Percentiles rank a stretch among this genome's conserved stretches.
Evolutionary conservation across 1,140 invertebrate species (phyloP).

Genomic region (Apocrypta bakeri): DNA sequence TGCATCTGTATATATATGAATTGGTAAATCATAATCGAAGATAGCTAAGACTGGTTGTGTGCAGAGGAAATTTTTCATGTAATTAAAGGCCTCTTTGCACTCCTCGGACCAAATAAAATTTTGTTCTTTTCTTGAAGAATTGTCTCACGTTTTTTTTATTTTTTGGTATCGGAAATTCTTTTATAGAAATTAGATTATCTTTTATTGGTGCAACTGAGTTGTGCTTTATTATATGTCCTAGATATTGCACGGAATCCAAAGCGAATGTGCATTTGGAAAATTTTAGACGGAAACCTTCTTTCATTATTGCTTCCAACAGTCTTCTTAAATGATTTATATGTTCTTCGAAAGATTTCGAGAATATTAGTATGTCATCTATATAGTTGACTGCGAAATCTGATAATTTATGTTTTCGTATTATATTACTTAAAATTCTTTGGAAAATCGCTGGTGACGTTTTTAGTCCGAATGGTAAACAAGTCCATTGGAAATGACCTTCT

Average conservation of each 20-base stretch:
- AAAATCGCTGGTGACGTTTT: slow-evolving; percentile 51
- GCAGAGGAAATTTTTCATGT: slow-evolving; percentile 44
- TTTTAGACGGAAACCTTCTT: slow-evolving; percentile 33
- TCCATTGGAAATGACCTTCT: slow-evolving; percentile 47
- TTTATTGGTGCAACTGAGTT: slow-evolving; percentile 31
- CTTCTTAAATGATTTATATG: slow-evolving; percentile 55
- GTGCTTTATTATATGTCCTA: slow-evolving; percentile 12
- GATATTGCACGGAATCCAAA: neutral
- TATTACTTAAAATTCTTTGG: slow-evolving; percentile 54
- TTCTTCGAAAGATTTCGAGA: slow-evolving; percentile 61
- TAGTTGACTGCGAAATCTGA: slow-evolving; percentile 57
- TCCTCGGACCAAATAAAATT: slow-evolving; percentile 45
- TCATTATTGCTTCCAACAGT: slow-evolving; percentile 9
- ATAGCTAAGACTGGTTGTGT: slow-evolving; percentile 49
- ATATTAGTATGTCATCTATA: slow-evolving; percentile 65
- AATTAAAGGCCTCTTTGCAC: slow-evolving; percentile 45
- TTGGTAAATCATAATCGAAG: slow-evolving; percentile 50
- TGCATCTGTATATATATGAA: slow-evolving; percentile 54
- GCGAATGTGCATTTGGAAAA: slow-evolving; percentile 13
- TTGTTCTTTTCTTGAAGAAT: slow-evolving; percentile 47
- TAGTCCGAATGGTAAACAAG: slow-evolving; percentile 47
- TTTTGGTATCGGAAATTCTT: slow-evolving; percentile 31
- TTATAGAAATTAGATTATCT: slow-evolving; percentile 54
- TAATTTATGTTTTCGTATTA: slow-evolving; percentile 60
- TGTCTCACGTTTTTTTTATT: neutral